Evolutionary conservation across 2,888 invertebrate species (phyloP).

Genomic region (Phyllotreta cruciferae): DNA sequence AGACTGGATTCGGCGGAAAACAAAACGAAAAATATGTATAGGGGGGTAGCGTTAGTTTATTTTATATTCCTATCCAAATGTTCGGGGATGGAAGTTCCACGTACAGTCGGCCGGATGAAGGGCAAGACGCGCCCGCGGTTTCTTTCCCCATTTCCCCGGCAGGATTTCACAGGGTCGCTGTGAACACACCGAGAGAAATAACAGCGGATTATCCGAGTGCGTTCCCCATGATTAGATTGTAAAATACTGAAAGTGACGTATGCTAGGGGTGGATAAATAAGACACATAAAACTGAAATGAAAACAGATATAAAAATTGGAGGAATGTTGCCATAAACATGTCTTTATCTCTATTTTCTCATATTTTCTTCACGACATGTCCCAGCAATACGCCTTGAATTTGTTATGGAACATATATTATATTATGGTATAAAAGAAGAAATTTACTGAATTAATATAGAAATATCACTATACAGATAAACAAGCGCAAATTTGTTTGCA

Average conservation of each 20-base stretch:
- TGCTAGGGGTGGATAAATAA: conserved; percentile 63
- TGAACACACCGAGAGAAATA: conserved; percentile 62
- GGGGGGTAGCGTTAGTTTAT: conserved; percentile 58
- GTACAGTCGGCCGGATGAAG: conserved; percentile 44
- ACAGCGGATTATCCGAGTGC: conserved; percentile 63
- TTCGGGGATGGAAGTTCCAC: conserved; percentile 55
- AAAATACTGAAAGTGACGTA: conserved; percentile 64
- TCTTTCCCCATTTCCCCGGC: conserved; percentile 15
- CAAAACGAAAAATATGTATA: conserved; percentile 58
- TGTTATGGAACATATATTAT: neutral
- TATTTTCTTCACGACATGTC: conserved; percentile 35
- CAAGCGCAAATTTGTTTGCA: too few species aligned
- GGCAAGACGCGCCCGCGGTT: conserved; percentile 18
- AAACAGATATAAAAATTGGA: conserved; percentile 62
- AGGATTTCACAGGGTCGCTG: conserved; percentile 47
- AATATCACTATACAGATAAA: too few species aligned
- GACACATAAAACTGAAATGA: conserved; percentile 63
- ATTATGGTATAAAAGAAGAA: neutral
- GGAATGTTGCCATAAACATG: conserved; percentile 58
- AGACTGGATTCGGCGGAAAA: conserved; percentile 56
- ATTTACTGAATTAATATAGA: too few species aligned
- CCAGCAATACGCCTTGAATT: neutral
- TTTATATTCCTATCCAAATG: conserved; percentile 61
- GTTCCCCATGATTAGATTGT: conserved; percentile 65
- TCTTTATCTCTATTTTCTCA: conserved; percentile 41